Percentiles rank a stretch among this genome's conserved stretches.
Conservation (phyloP, 2,113 vertebrate genomes). For the Antechinus flavipes region DNA sequence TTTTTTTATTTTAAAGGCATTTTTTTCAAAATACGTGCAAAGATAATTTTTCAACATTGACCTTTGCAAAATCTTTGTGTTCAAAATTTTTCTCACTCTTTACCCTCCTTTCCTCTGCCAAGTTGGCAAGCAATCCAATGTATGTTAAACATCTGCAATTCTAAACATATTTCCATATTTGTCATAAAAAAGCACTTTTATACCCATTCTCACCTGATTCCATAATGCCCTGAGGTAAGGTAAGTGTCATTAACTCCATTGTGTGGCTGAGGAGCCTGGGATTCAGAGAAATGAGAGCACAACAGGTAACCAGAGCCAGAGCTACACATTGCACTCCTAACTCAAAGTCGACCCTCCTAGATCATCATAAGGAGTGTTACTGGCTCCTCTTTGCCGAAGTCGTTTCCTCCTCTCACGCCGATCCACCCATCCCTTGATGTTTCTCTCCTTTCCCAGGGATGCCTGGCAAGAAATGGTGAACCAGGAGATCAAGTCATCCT, state of each 20-base stretch:
- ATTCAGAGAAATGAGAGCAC: not conserved
- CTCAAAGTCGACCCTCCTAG: not conserved
- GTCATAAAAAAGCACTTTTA: not conserved
- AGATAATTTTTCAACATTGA: too few species aligned
- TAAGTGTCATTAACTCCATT: not conserved
- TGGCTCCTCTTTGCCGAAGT: not conserved
- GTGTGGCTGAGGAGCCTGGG: not conserved
- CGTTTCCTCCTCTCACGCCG: not conserved
- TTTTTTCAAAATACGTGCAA: too few species aligned
- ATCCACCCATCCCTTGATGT: not conserved
- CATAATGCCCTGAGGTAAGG: not conserved
- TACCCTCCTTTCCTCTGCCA: too few species aligned
- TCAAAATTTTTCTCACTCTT: too few species aligned
- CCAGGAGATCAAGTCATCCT: conserved; percentile 90
- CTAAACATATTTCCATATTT: not conserved
- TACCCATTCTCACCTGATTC: not conserved
- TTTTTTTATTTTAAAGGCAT: too few species aligned
- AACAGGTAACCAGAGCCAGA: not conserved
- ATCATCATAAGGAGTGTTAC: not conserved
- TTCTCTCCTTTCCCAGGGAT: conserved; percentile 80
- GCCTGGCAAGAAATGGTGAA: conserved; percentile 90
- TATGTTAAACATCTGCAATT: too few species aligned
- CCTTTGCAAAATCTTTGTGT: too few species aligned
- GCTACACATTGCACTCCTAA: too few species aligned
- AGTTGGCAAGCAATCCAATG: too few species aligned